phyloP scores from a whole-genome alignment of 2,113 vertebrate species.

The Pyrgilauda ruficollis region DNA sequence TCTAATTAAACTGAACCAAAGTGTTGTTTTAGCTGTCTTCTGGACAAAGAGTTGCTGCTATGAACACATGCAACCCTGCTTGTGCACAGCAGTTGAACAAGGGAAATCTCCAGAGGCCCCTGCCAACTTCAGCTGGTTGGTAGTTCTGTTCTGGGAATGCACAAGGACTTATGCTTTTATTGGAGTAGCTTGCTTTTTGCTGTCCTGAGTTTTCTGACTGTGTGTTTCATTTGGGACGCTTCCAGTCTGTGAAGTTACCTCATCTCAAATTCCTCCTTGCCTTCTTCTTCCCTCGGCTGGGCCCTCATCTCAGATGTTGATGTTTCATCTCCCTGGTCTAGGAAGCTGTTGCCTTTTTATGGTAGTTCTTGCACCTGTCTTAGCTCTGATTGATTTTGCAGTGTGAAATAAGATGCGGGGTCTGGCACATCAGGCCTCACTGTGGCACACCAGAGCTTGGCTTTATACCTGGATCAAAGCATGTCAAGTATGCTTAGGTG shows the following conservation, averaged over 20 bases:
- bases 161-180: background rate
- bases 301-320: fast-evolving
- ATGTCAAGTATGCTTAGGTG: background rate
- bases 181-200: background rate
- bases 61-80: background rate
- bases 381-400: background rate
- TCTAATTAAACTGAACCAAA: background rate
- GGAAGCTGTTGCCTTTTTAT: background rate
- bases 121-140: background rate
- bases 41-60: background rate
- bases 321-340: background rate
- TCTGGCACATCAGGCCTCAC: background rate
- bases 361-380: background rate
- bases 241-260: background rate
- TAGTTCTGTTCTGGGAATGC: background rate
- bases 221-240: background rate
- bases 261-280: background rate
- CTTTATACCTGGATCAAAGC: background rate
- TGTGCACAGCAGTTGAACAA: background rate
- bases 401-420: background rate
- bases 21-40: background rate
- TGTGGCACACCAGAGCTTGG: background rate
- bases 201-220: background rate
- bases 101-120: background rate
- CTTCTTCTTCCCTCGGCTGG: background rate